Conservation (phyloP, 2,888 invertebrate species). For the Lasioglossum marginatum region DNA sequence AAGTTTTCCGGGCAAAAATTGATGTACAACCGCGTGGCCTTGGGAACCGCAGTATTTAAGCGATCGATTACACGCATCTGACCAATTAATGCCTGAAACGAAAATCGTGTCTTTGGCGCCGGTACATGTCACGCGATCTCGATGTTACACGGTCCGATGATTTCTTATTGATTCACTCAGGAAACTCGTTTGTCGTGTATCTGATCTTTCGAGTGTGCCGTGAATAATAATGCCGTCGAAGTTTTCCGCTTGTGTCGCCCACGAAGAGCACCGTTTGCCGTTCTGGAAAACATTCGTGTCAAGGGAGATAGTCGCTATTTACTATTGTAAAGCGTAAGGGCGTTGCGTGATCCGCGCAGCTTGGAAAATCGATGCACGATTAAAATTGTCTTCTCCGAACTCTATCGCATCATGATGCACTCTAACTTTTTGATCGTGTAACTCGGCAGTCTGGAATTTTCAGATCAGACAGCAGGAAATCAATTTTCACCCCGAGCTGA, state of each 20-base stretch:
- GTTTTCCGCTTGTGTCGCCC: slow-evolving; percentile 43
- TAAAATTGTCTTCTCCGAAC: neutral
- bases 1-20: slow-evolving; percentile 1
- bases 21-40: neutral
- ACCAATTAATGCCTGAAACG: slow-evolving; percentile 44
- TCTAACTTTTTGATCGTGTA: too few relatives aligned
- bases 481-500: neutral
- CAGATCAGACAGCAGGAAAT: neutral
- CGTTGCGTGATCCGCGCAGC: neutral
- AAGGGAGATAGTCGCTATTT: slow-evolving; percentile 37
- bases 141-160: slow-evolving; percentile 57
- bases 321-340: slow-evolving; percentile 11
- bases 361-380: neutral
- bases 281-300: slow-evolving; percentile 56
- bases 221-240: slow-evolving; percentile 48
- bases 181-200: slow-evolving; percentile 54
- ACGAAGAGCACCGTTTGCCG: slow-evolving; percentile 38
- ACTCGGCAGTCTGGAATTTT: neutral
- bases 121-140: slow-evolving; percentile 37
- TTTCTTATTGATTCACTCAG: slow-evolving; percentile 56
- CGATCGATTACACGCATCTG: slow-evolving; percentile 18
- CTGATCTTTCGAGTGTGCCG: slow-evolving; percentile 44
- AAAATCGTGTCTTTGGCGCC: slow-evolving; percentile 52
- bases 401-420: neutral
- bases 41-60: slow-evolving; percentile 6